These are phyloP conservation scores for Melanotaenia duboulayi DNA, from an alignment of 2,113 vertebrate species.

Conservation along the genomic window DNA sequence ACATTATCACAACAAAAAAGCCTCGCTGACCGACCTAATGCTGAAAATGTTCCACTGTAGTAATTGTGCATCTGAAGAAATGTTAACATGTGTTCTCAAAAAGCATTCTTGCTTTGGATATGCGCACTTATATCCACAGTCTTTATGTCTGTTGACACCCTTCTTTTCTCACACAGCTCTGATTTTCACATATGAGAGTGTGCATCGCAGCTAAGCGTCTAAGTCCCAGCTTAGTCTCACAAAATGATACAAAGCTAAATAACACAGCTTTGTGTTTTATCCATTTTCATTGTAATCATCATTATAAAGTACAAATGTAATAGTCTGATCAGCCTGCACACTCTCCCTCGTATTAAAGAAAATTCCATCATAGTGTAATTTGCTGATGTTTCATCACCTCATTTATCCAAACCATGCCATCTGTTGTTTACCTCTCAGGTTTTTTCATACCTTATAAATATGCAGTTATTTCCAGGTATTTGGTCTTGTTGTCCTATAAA, in stretches of 20 bases:
- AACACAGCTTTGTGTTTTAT: conserved; percentile 50
- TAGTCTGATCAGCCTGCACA: conserved; percentile 30
- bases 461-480: conserved; percentile 22
- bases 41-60: conserved; percentile 12
- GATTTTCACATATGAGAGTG: conserved; percentile 62
- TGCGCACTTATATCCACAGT: conserved; percentile 39
- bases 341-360: background rate
- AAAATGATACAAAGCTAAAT: conserved; percentile 52
- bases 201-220: conserved; percentile 60
- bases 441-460: conserved; percentile 23
- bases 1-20: conserved; percentile 4
- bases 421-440: conserved; percentile 52
- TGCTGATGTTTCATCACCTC: conserved; percentile 32
- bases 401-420: conserved; percentile 29
- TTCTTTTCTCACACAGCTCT: conserved; percentile 51
- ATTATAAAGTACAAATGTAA: conserved; percentile 47
- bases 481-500: conserved; percentile 5
- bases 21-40: conserved; percentile 12
- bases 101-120: conserved; percentile 18
- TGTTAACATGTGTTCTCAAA: conserved; percentile 9
- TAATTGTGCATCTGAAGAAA: conserved; percentile 9
- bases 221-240: conserved; percentile 48
- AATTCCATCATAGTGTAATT: conserved; percentile 5
- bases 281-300: conserved; percentile 41
- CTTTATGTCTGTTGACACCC: conserved; percentile 40